These are phyloP conservation scores for Nipponacmea schrenckii DNA, from an alignment of 2,888 invertebrate species.

Conservation along the genomic window DNA sequence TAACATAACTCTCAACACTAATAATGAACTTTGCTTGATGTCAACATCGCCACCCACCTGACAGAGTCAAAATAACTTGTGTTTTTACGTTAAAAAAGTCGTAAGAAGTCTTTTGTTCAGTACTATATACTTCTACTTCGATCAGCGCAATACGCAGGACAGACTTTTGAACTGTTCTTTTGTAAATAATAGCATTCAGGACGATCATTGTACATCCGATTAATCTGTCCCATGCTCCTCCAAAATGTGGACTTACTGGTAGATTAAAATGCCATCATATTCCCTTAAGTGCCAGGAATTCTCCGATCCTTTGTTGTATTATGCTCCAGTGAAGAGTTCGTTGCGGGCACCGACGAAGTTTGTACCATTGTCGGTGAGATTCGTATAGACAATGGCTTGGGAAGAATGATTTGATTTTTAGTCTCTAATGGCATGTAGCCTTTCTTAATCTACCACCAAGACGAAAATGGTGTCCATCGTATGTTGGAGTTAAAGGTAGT, in stretches of 20 bases:
- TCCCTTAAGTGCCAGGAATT: constrained; percentile 26
- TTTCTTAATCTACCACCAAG: background rate
- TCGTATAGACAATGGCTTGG: background rate
- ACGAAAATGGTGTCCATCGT: background rate
- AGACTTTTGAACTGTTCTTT: constrained; percentile 1
- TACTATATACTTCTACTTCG: constrained; percentile 23
- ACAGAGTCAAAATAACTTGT: no score
- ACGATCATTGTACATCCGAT: constrained; percentile 54
- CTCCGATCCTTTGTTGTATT: constrained; percentile 17
- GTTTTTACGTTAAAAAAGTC: no score
- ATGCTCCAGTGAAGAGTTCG: constrained; percentile 23
- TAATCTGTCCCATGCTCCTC: constrained; percentile 62
- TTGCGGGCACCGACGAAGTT: constrained; percentile 35
- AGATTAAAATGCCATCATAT: constrained; percentile 62
- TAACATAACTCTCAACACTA: no score
- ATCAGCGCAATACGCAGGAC: constrained; percentile 8
- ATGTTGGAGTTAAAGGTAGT: background rate
- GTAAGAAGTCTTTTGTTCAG: constrained; percentile 23
- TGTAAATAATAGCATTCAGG: constrained; percentile 13
- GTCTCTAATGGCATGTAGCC: background rate
- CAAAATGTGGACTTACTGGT: constrained; percentile 57
- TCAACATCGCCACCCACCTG: no score
- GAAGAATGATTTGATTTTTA: background rate
- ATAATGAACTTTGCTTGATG: no score
- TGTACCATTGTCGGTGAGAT: constrained; percentile 31